phyloP scores from a whole-genome alignment of 2,113 vertebrate genomes.

The Melanostigma gelatinosum region DNA sequence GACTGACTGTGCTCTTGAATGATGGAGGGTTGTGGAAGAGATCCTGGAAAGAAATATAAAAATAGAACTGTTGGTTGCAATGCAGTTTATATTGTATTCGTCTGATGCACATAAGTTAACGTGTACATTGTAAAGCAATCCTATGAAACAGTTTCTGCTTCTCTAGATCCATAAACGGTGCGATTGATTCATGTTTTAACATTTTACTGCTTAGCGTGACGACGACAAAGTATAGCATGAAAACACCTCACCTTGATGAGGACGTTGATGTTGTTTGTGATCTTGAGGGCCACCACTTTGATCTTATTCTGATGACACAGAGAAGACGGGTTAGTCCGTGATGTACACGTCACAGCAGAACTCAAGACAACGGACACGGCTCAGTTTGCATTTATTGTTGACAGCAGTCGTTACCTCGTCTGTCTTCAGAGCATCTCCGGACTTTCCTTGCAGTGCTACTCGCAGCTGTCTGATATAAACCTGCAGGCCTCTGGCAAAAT shows the following conservation, averaged over 20 bases:
- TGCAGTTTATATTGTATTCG: not conserved
- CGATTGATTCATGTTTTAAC: not conserved
- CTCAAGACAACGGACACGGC: too few relatives aligned
- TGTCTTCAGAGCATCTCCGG: constrained; percentile 97
- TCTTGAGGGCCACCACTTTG: constrained; percentile 99
- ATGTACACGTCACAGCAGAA: not conserved
- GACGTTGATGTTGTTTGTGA: constrained; percentile 99
- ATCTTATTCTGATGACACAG: constrained; percentile 93
- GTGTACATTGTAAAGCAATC: not conserved
- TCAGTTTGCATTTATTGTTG: not conserved
- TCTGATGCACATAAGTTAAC: not conserved
- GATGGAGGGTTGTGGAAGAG: constrained; percentile 99
- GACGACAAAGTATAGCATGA: not conserved
- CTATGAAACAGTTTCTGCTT: not conserved
- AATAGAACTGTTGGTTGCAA: not conserved
- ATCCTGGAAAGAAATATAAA: constrained; percentile 82
- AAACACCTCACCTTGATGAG: constrained; percentile 91
- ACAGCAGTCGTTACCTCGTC: constrained; percentile 87
- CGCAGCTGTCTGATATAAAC: constrained; percentile 97
- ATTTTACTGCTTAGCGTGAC: not conserved
- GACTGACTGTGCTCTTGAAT: constrained; percentile 96
- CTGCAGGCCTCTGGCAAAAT: constrained; percentile 96
- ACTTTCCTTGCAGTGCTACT: constrained; percentile 96
- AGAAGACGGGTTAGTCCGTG: constrained; percentile 3
- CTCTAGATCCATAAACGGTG: not conserved